Base-by-base conservation (phyloP, 2,888 invertebrate species). In the Cecidostiba fungosa region DNA sequence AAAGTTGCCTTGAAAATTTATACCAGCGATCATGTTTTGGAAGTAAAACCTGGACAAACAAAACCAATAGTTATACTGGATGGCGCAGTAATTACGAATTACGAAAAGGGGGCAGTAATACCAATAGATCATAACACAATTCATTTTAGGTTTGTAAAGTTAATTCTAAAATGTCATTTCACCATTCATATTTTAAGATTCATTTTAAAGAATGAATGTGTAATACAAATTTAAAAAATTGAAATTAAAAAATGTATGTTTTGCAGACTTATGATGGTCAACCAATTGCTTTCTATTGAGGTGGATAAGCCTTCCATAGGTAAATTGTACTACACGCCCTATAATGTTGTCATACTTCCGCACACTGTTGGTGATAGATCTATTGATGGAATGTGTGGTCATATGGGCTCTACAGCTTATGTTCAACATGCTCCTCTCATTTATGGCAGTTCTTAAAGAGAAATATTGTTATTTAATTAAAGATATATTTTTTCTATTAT, bases 1-100 rank as follows among this genome's bases (percentile, higher is more conserved):
- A 88, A 88, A 69, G 23, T 91, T n/a, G 90, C 89, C 0, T 14
- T 89, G 14, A 89, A 85, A 43, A 74, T 92, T 1, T 84, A 82
- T 70, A 26, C 87, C 16, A 83, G 66, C 3, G 47, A 80, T 50
- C 87, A 90, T 32, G 76, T 77, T 5, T 6, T 92, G 12, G 89
- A 90, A 69, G 85, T 92, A 8, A 32, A 83, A 4, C 90, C 91
- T 8, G 73, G 43, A 10, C 82, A 79, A 0, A 5, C 82, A 0
- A 83, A 72, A 39, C 43, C 86, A 12, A 29, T 81, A 0, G 86
- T 92, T 14, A 87, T 10, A 0, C 74, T 90, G 5, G 87, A 92
- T 69, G 90, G 87, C n/a, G 77, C 84, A 4, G 12, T 81, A 1
- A 43, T 89, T 39, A 82, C 85, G 0, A 73, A 88, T 29, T 73